These are phyloP conservation scores for Arizona elegans DNA, from an alignment of 2,113 vertebrate species.

Conservation along the genomic window DNA sequence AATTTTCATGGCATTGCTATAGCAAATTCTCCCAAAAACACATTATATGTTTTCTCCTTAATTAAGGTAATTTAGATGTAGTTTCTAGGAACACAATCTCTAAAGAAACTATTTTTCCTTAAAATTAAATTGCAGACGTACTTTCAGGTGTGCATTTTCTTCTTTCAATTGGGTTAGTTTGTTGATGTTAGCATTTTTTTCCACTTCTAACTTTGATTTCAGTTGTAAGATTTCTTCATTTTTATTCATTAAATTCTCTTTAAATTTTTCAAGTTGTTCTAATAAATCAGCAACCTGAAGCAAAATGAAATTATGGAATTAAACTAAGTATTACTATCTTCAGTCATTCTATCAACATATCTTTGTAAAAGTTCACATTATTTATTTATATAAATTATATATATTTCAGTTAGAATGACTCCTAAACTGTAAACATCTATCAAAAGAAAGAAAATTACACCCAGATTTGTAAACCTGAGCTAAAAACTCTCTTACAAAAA, in stretches of 20 bases:
- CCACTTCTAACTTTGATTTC: constrained; percentile 74
- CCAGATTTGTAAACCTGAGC: neutral
- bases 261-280: constrained; percentile 75
- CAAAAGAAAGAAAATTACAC: neutral
- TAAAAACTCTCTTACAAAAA: neutral
- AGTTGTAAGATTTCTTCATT: constrained; percentile 77
- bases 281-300: constrained; percentile 74
- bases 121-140: constrained; percentile 47
- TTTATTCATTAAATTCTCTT: constrained; percentile 74
- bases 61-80: neutral
- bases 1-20: neutral
- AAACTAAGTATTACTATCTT: neutral
- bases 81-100: neutral
- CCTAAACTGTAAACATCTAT: neutral
- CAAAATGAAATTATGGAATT: neutral
- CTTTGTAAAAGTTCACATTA: neutral
- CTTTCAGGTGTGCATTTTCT: constrained; percentile 74
- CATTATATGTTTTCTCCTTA: neutral
- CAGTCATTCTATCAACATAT: neutral
- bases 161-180: constrained; percentile 70
- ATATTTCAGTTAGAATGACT: neutral
- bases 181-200: constrained; percentile 59
- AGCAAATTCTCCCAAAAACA: neutral
- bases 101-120: neutral
- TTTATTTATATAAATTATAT: neutral